Conservation (phyloP, 2,113 vertebrate genomes). For the Lota lota region DNA sequence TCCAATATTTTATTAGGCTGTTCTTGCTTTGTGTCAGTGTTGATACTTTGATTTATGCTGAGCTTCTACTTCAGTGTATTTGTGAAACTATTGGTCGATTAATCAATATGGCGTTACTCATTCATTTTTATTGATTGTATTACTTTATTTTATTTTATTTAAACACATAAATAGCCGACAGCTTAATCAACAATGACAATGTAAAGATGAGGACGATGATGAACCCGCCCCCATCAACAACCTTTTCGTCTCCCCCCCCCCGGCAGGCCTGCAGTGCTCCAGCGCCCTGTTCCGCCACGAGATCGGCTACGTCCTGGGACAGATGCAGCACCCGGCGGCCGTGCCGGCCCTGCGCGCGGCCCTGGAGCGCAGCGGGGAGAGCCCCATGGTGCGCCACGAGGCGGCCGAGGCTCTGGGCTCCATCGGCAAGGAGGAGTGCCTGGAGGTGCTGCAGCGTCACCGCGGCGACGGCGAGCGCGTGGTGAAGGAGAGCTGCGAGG, state of each 20-base stretch:
- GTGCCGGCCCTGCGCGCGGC: conserved; percentile 75
- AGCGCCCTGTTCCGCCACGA: conserved; percentile 93
- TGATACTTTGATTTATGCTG: background rate
- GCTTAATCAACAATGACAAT: too few relatives aligned
- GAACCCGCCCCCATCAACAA: background rate
- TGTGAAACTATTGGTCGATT: too few relatives aligned
- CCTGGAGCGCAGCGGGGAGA: conserved; percentile 72
- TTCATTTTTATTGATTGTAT: too few relatives aligned
- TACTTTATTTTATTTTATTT: too few relatives aligned
- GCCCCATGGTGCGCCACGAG: conserved; percentile 93
- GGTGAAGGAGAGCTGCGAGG: conserved; percentile 93
- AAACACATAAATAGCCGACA: too few relatives aligned
- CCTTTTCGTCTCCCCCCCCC: background rate
- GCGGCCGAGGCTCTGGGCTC: conserved; percentile 92
- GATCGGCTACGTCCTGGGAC: conserved; percentile 90
- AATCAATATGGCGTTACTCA: too few relatives aligned
- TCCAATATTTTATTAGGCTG: too few relatives aligned
- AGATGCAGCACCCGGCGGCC: conserved; percentile 85
- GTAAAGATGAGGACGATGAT: too few relatives aligned
- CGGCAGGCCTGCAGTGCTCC: conserved; percentile 78
- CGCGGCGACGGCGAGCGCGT: conserved; percentile 78
- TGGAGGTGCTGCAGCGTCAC: conserved; percentile 74
- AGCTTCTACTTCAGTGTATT: background rate
- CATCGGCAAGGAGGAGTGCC: conserved; percentile 85
- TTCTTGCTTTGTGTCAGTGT: background rate